phyloP scores from a whole-genome alignment of 1,140 invertebrate genomes.

The Cotesia vestalis region DNA sequence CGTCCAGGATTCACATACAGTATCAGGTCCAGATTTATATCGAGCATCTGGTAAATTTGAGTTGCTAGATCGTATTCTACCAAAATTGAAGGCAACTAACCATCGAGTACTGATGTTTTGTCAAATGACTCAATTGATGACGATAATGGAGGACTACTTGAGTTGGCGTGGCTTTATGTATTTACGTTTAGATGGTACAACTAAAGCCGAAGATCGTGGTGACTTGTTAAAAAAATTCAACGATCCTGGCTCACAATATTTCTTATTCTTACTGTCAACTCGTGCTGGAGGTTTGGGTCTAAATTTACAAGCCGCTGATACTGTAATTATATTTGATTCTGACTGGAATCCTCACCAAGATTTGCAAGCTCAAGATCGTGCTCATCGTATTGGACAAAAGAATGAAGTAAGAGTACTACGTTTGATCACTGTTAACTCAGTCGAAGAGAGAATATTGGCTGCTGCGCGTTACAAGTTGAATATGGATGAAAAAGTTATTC shows the following conservation, averaged over 20 bases:
- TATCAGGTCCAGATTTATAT: too few species aligned
- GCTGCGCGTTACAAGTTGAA: conserved; percentile 94
- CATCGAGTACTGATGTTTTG: conserved; percentile 97
- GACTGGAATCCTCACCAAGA: conserved; percentile 99
- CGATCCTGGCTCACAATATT: conserved; percentile 87
- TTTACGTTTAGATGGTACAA: conserved; percentile 90
- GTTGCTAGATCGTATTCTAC: conserved; percentile 95
- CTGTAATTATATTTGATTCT: conserved; percentile 98
- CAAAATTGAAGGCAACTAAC: conserved; percentile 89
- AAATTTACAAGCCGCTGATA: conserved; percentile 98
- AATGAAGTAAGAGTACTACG: conserved; percentile 98
- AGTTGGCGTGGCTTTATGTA: conserved; percentile 84
- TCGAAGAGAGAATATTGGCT: conserved; percentile 97
- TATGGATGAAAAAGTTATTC: conserved; percentile 99
- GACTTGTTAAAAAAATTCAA: conserved; percentile 94
- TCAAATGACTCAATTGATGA: conserved; percentile 99
- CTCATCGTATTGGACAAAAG: conserved; percentile 98
- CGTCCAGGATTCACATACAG: conserved; percentile 71
- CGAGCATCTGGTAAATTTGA: conserved; percentile 99
- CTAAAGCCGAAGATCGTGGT: conserved; percentile 97
- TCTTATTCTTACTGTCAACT: conserved; percentile 96
- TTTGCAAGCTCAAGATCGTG: conserved; percentile 98
- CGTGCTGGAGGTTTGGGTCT: conserved; percentile 96
- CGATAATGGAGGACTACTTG: conserved; percentile 98
- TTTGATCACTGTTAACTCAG: conserved; percentile 97